phyloP scores from a whole-genome alignment of 2,797 vertebrate genomes.

The Clarias platycephalus region DNA sequence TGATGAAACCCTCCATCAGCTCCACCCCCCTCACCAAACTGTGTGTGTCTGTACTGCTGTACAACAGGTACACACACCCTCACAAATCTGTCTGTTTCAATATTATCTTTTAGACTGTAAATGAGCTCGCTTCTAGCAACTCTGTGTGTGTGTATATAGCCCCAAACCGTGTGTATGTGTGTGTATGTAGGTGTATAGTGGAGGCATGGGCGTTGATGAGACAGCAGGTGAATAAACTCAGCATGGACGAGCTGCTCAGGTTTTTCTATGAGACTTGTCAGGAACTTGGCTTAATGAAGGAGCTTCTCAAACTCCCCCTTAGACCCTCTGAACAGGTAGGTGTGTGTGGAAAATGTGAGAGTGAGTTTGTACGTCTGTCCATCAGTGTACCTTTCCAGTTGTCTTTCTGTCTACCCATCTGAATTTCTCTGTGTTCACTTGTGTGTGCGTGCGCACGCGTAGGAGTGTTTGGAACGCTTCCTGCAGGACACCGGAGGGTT shows the following conservation, averaged over 20 bases:
- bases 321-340: constrained; percentile 83
- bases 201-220: constrained; percentile 88
- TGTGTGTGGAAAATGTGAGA: not conserved
- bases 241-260: constrained; percentile 80
- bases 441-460: constrained; percentile 45
- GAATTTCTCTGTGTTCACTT: not conserved
- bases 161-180: not conserved
- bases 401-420: not conserved
- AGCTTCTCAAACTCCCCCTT: constrained; percentile 90
- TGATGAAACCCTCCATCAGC: constrained; percentile 80
- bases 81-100: not conserved
- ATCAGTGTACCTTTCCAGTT: not conserved
- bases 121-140: not conserved
- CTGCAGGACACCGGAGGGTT: constrained; percentile 81
- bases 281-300: constrained; percentile 87
- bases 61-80: constrained; percentile 80
- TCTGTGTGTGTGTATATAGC: not conserved
- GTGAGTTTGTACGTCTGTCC: too few species aligned
- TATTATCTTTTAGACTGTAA: not conserved
- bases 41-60: constrained; percentile 85
- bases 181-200: constrained; percentile 80
- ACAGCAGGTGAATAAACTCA: constrained; percentile 79
- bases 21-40: constrained; percentile 80
- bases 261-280: constrained; percentile 88
- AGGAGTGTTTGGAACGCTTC: constrained; percentile 91